phyloP scores from a whole-genome alignment of 2,797 vertebrate species.

The Crypturellus tataupa region DNA sequence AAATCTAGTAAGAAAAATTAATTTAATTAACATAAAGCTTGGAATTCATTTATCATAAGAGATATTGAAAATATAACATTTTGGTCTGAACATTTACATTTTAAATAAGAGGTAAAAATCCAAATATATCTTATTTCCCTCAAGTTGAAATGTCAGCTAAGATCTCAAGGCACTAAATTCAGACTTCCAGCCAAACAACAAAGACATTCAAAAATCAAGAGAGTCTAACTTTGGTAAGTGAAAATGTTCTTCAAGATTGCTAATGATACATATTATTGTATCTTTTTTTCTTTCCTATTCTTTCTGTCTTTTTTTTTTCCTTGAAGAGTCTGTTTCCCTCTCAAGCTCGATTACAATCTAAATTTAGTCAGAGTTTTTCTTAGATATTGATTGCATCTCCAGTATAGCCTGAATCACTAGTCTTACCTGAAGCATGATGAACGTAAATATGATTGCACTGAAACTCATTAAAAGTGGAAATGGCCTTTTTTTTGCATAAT shows the following conservation, averaged over 20 bases:
- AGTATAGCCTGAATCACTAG: slow-evolving; percentile 25
- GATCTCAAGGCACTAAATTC: not conserved
- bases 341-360: slow-evolving; percentile 16
- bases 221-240: not conserved
- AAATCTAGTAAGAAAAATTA: not conserved
- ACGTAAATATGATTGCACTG: slow-evolving; percentile 38
- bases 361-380: slow-evolving; percentile 48
- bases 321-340: not conserved
- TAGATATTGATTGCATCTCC: slow-evolving; percentile 48
- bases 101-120: not conserved
- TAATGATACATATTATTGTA: not conserved
- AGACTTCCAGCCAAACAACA: not conserved
- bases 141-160: not conserved
- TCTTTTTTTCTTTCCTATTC: not conserved
- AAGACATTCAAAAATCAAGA: not conserved
- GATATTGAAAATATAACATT: not conserved
- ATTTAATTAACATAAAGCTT: slow-evolving; percentile 28
- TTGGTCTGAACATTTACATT: not conserved
- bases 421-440: slow-evolving; percentile 27
- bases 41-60: not conserved
- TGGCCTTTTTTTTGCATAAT: not conserved
- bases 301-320: not conserved
- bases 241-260: not conserved
- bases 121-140: not conserved
- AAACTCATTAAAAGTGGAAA: slow-evolving; percentile 43